Conservation (phyloP, 2,888 invertebrate genomes). For the Microplitis manilae region DNA sequence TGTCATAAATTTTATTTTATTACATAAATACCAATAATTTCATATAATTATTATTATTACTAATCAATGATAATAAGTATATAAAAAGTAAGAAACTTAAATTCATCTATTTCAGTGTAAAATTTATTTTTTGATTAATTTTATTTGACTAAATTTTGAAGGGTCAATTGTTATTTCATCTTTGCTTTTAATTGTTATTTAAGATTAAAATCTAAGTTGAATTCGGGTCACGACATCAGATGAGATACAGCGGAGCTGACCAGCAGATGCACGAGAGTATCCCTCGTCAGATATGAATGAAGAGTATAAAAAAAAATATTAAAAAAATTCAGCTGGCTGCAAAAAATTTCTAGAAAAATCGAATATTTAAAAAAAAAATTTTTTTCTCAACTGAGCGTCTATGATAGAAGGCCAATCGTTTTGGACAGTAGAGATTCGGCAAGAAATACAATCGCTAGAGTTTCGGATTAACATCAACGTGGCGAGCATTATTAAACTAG, state of each 20-base stretch:
- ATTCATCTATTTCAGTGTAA: too few species aligned
- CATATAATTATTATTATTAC: too few species aligned
- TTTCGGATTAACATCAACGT: conserved; percentile 61
- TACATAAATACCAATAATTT: too few species aligned
- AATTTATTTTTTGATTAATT: too few species aligned
- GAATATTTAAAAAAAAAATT: conserved; percentile 35
- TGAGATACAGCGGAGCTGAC: conserved; percentile 39
- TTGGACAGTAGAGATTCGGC: conserved; percentile 55
- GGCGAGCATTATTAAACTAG: conserved; percentile 60
- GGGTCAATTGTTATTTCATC: neutral
- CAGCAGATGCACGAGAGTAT: conserved; percentile 47
- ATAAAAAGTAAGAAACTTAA: too few species aligned
- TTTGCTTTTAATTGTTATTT: neutral
- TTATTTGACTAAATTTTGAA: too few species aligned
- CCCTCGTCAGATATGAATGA: conserved; percentile 36
- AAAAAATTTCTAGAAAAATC: conserved; percentile 38
- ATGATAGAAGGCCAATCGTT: conserved; percentile 62
- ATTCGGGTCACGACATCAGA: conserved; percentile 16
- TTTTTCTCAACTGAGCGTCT: conserved; percentile 44
- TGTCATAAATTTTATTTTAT: too few species aligned
- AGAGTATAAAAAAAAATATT: conserved; percentile 34
- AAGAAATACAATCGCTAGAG: conserved; percentile 65
- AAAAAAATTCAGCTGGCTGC: conserved; percentile 43
- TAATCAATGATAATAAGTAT: too few species aligned
- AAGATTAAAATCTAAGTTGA: conserved; percentile 42